phyloP scores from a whole-genome alignment of 2,888 invertebrate species.

The Enoplolaimus lenunculus region DNA sequence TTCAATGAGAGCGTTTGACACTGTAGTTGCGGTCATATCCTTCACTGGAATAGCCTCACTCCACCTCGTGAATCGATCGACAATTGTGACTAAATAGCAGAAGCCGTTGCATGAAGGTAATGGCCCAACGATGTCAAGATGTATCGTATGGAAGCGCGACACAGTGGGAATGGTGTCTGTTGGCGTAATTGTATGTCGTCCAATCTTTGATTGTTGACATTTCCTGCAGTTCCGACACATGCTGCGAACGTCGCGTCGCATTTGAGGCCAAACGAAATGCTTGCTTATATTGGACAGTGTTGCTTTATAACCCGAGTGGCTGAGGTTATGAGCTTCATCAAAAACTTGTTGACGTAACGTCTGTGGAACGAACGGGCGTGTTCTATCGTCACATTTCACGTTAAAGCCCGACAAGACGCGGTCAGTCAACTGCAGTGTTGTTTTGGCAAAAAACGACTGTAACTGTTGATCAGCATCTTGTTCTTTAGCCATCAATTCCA shows the following conservation, averaged over 20 bases:
- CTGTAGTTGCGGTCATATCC: background rate
- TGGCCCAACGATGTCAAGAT: conserved; percentile 11
- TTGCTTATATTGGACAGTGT: background rate
- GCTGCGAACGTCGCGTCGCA: background rate
- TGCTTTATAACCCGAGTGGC: background rate
- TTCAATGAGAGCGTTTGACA: background rate
- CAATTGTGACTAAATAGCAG: conserved; percentile 14
- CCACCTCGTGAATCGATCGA: conserved; percentile 13
- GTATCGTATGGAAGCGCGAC: conserved; percentile 3
- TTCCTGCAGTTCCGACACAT: background rate
- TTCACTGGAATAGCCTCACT: conserved; percentile 9
- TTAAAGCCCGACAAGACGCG: background rate
- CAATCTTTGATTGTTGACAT: conserved; percentile 11
- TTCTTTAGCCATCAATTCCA: background rate
- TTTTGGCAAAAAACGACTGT: background rate
- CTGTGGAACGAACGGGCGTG: background rate
- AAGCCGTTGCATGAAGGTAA: background rate
- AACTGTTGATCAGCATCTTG: background rate
- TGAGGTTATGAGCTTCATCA: conserved; percentile 1
- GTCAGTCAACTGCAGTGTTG: background rate
- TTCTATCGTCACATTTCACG: background rate
- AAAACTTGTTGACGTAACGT: conserved; percentile 4
- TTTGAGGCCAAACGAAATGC: conserved; percentile 9
- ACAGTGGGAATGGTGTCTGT: background rate
- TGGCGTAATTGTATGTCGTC: conserved; percentile 7